Percentiles rank a stretch among this genome's conserved stretches.
Conservation (phyloP, 2,888 invertebrate species). For the Elaeidobius kamerunicus region DNA sequence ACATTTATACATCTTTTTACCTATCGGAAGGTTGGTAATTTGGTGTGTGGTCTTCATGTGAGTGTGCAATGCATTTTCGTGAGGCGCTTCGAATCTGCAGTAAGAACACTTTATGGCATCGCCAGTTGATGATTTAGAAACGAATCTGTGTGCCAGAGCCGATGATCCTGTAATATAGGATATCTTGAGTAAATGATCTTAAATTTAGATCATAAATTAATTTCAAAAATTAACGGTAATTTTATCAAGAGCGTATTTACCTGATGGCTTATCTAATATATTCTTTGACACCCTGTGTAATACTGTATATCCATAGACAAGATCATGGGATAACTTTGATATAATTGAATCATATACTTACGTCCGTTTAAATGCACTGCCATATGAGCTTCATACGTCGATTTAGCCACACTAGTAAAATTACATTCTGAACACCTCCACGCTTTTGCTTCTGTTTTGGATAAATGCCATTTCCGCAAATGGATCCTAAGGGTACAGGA, state of each 20-base stretch:
- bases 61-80: background rate
- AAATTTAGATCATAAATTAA: too few species aligned
- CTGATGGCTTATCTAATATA: too few species aligned
- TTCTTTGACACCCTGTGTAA: too few species aligned
- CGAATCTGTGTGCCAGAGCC: background rate
- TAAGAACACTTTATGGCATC: constrained; percentile 1
- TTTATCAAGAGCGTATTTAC: too few species aligned
- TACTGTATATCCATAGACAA: too few species aligned
- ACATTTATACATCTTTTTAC: background rate
- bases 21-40: background rate
- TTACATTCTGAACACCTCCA: constrained; percentile 4
- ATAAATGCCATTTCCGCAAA: constrained; percentile 5
- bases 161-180: too few species aligned
- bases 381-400: background rate
- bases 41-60: constrained; percentile 3
- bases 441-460: constrained; percentile 1
- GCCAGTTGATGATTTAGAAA: background rate
- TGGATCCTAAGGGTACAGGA: background rate
- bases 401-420: constrained; percentile 1
- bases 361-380: background rate
- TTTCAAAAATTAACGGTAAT: too few species aligned
- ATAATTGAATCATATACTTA: too few species aligned
- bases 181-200: too few species aligned
- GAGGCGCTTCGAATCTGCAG: background rate
- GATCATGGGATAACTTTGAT: too few species aligned